A percentile compares a stretch with the other conserved stretches of the same genome.
These are phyloP conservation scores for Gouania willdenowi DNA, from an alignment of 2,797 vertebrate species.

Conservation along the genomic window DNA sequence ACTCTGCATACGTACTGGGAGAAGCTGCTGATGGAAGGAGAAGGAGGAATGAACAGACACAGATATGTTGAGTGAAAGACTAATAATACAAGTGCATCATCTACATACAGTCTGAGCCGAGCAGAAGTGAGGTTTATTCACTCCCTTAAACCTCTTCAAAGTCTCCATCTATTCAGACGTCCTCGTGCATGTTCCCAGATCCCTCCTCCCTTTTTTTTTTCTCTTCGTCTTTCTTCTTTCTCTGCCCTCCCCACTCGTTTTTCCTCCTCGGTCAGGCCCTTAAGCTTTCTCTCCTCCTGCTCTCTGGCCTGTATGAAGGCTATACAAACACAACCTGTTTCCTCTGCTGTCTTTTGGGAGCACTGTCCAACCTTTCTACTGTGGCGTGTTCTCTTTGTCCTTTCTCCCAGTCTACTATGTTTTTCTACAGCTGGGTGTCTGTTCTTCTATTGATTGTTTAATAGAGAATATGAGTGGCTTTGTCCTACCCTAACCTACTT, in stretches of 20 bases:
- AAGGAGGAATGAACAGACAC: slow-evolving; percentile 24
- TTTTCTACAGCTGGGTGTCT: slow-evolving; percentile 64
- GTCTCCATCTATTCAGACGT: slow-evolving; percentile 7
- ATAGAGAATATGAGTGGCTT: slow-evolving; percentile 62
- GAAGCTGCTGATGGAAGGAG: slow-evolving; percentile 57
- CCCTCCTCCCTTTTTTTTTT: slow-evolving; percentile 12
- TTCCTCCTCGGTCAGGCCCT: slow-evolving; percentile 18
- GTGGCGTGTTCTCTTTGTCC: slow-evolving; percentile 41
- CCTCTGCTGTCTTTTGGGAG: slow-evolving; percentile 55
- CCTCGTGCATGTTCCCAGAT: slow-evolving; percentile 15
- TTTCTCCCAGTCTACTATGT: slow-evolving; percentile 28
- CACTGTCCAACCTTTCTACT: slow-evolving; percentile 53
- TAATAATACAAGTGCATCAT: slow-evolving; percentile 23
- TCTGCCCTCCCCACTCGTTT: not conserved
- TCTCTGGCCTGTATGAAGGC: slow-evolving; percentile 42
- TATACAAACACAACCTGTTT: slow-evolving; percentile 75
- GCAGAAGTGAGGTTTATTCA: slow-evolving; percentile 9
- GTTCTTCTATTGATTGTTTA: slow-evolving; percentile 57
- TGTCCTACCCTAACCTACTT: slow-evolving; percentile 39
- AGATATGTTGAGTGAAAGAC: slow-evolving; percentile 21
- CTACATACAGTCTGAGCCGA: slow-evolving; percentile 9
- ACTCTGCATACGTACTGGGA: slow-evolving; percentile 56
- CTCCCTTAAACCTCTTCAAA: slow-evolving; percentile 7
- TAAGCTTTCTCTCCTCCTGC: slow-evolving; percentile 23
- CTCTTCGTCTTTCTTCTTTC: not conserved